Conservation (phyloP, 1,140 invertebrate species). For the Drosophila ironensis region DNA sequence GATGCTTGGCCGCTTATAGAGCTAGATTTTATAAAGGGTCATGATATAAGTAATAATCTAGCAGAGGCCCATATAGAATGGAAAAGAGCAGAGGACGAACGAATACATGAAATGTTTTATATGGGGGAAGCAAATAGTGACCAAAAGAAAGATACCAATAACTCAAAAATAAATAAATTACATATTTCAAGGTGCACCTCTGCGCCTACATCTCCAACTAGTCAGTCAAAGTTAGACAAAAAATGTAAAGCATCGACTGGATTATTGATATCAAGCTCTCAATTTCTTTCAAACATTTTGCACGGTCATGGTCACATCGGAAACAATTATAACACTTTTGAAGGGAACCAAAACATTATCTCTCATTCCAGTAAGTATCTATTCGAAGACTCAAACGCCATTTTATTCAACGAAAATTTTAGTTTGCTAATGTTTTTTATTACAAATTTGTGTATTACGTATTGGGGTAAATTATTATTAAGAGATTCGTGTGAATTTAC, state of each 20-base stretch:
- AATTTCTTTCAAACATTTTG: conserved; percentile 86
- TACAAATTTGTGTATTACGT: no score
- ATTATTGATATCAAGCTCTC: conserved; percentile 83
- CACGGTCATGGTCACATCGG: conserved; percentile 79
- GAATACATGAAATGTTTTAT: conserved; percentile 49
- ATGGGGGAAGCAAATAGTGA: no score
- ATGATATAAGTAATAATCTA: conserved; percentile 41
- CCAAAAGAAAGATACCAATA: neutral
- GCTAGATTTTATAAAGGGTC: conserved; percentile 63
- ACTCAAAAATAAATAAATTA: neutral
- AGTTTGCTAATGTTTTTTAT: no score
- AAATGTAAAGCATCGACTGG: conserved; percentile 31
- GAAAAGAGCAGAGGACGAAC: conserved; percentile 51
- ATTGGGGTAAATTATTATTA: no score
- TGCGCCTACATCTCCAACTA: conserved; percentile 62
- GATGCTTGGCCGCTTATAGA: conserved; percentile 86
- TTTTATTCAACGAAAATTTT: no score
- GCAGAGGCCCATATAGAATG: conserved; percentile 55
- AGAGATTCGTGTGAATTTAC: no score
- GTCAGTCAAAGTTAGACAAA: conserved; percentile 29
- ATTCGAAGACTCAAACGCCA: neutral
- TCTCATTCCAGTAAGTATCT: conserved; percentile 44
- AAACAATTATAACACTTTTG: conserved; percentile 3
- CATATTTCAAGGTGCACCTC: conserved; percentile 10
- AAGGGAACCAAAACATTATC: conserved; percentile 17